Evolutionary conservation across 2,113 vertebrate genomes (phyloP).

Genomic region (Ophthalmolycus amberensis): DNA sequence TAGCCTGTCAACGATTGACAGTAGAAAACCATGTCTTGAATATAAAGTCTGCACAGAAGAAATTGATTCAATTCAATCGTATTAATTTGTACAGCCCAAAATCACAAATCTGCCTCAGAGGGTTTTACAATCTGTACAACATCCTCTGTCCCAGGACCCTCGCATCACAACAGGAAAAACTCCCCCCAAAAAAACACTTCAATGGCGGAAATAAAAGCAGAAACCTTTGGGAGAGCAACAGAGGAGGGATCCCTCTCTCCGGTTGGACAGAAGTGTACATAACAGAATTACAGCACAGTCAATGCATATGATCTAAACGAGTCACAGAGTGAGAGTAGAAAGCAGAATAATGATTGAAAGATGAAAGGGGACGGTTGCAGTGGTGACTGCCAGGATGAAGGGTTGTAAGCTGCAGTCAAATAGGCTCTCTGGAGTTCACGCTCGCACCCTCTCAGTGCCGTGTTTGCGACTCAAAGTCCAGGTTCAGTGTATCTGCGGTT

Average conservation of each 20-base stretch:
- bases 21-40: background rate
- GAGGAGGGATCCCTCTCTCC: background rate
- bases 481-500: constrained; percentile 11
- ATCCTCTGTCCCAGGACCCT: background rate
- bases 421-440: background rate
- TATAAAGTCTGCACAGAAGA: background rate
- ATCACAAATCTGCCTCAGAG: background rate
- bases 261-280: too few relatives aligned
- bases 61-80: background rate
- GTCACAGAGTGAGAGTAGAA: background rate
- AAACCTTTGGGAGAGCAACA: too few relatives aligned
- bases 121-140: too few relatives aligned
- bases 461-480: constrained; percentile 68
- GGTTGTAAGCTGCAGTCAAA: background rate
- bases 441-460: background rate
- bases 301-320: background rate
- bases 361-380: background rate
- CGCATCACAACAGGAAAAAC: background rate
- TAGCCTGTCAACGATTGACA: background rate
- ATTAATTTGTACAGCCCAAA: background rate
- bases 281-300: background rate
- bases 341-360: background rate
- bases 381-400: background rate
- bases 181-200: too few relatives aligned
- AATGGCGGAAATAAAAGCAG: too few relatives aligned